A percentile compares a stretch with the other conserved stretches of the same genome.
Evolutionary conservation across 2,888 invertebrate genomes (phyloP).

Genomic region (Orthosia gothica): DNA sequence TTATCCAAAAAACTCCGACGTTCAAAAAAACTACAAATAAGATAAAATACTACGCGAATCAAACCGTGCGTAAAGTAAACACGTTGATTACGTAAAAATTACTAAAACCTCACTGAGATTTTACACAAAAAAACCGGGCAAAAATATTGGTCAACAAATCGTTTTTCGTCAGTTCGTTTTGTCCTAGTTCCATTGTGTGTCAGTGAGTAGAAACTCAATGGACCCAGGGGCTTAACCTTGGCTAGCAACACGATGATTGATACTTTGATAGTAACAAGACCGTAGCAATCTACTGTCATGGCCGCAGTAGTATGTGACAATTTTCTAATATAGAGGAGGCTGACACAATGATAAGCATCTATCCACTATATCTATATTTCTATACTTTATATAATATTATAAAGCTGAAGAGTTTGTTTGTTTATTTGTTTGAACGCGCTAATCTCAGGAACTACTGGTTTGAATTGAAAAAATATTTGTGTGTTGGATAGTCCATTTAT

Average conservation of each 20-base stretch:
- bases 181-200: conserved; percentile 42
- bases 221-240: conserved; percentile 25
- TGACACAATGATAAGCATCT: background rate
- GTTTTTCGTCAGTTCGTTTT: conserved; percentile 13
- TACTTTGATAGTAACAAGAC: background rate
- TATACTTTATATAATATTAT: no score
- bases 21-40: background rate
- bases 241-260: conserved; percentile 7
- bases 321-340: background rate
- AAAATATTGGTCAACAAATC: conserved; percentile 19
- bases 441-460: no score
- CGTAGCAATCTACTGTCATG: conserved; percentile 36
- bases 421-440: no score
- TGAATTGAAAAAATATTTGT: no score
- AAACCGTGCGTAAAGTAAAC: conserved; percentile 25
- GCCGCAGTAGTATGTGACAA: conserved; percentile 12
- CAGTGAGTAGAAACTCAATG: conserved; percentile 47
- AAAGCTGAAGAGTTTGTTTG: no score
- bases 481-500: no score
- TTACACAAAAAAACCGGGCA: background rate
- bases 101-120: background rate
- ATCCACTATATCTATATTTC: no score
- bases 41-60: background rate
- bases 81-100: background rate
- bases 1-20: background rate